These are phyloP conservation scores for Polyommatus icarus DNA, from an alignment of 2,888 invertebrate genomes.

Conservation along the genomic window DNA sequence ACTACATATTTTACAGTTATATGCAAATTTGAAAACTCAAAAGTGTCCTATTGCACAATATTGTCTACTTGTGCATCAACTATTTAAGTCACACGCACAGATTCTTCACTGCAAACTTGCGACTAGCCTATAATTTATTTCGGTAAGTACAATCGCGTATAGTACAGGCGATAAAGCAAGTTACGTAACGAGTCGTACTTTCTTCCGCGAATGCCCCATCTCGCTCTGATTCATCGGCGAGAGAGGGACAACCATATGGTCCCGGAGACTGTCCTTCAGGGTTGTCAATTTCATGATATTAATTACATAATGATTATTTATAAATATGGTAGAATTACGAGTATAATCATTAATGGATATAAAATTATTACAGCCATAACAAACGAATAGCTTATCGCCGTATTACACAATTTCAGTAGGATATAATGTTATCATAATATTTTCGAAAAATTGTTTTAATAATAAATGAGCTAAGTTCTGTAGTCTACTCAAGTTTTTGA, in stretches of 20 bases:
- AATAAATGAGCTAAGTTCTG: too few relatives aligned
- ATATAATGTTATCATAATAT: too few relatives aligned
- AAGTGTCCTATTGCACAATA: too few relatives aligned
- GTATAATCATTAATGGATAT: too few relatives aligned
- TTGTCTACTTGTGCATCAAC: too few relatives aligned
- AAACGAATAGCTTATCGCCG: too few relatives aligned
- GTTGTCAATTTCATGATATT: slow-evolving; percentile 43
- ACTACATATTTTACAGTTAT: too few relatives aligned
- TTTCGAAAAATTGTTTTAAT: too few relatives aligned
- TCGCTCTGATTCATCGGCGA: slow-evolving; percentile 46
- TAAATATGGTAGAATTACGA: neutral
- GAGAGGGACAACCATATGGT: slow-evolving; percentile 48
- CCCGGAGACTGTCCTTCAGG: slow-evolving; percentile 53
- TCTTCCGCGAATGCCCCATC: slow-evolving; percentile 67
- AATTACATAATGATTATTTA: slow-evolving; percentile 1
- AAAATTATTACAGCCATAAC: too few relatives aligned
- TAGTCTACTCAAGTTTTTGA: too few relatives aligned
- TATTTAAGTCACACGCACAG: neutral
- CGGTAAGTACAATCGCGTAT: slow-evolving; percentile 38
- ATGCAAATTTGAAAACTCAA: too few relatives aligned
- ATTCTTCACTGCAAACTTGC: neutral
- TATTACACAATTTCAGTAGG: too few relatives aligned
- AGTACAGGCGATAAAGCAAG: slow-evolving; percentile 57
- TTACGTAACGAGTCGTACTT: slow-evolving; percentile 66
- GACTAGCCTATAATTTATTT: slow-evolving; percentile 17